Percentiles rank a stretch among this genome's conserved stretches.
These are phyloP conservation scores for Knipowitschia caucasica DNA, from an alignment of 2,797 vertebrate genomes.

Conservation along the genomic window DNA sequence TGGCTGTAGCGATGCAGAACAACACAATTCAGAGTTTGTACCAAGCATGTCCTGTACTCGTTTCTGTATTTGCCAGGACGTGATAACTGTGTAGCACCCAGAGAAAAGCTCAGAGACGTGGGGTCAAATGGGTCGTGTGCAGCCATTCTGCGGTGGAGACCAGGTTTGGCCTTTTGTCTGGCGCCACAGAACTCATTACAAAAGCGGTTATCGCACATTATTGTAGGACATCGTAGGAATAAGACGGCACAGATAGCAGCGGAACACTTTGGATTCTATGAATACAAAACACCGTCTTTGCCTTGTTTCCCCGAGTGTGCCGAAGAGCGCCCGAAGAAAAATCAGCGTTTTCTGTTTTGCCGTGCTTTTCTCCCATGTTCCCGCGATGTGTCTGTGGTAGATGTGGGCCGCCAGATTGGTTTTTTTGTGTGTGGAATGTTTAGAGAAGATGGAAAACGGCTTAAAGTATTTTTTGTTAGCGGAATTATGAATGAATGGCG, in stretches of 20 bases:
- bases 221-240: slow-evolving; percentile 5
- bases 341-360: not conserved
- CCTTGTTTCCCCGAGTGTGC: not conserved
- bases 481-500: not conserved
- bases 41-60: not conserved
- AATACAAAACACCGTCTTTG: not conserved
- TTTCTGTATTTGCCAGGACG: slow-evolving; percentile 5
- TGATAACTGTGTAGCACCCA: slow-evolving; percentile 11
- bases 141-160: slow-evolving; percentile 11
- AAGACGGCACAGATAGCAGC: slow-evolving; percentile 8
- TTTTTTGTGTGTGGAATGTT: too few relatives aligned
- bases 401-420: slow-evolving; percentile 8
- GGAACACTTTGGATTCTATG: not conserved
- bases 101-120: slow-evolving; percentile 1
- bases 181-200: not conserved
- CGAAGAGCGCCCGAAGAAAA: not conserved
- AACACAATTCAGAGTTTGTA: too few relatives aligned
- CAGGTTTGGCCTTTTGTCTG: not conserved
- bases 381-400: slow-evolving; percentile 4
- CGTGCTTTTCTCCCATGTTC: slow-evolving; percentile 1
- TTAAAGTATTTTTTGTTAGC: not conserved
- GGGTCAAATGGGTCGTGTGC: slow-evolving; percentile 9
- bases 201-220: slow-evolving; percentile 3
- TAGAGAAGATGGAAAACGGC: not conserved
- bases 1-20: too few relatives aligned